phyloP scores from a whole-genome alignment of 2,888 invertebrate species.

The Orthosia cruda region DNA sequence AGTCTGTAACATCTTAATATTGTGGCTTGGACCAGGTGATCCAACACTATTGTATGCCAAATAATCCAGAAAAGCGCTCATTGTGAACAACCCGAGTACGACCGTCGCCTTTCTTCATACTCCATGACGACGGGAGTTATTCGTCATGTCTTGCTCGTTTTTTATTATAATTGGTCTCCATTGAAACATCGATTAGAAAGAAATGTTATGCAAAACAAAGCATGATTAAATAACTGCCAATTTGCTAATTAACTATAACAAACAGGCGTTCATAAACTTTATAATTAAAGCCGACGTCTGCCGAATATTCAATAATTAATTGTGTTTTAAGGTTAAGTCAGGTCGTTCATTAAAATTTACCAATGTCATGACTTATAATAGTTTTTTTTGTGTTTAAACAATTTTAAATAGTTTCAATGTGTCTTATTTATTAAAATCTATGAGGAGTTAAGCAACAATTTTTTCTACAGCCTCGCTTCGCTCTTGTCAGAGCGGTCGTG shows the following conservation, averaged over 20 bases:
- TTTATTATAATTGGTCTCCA: conserved; percentile 36
- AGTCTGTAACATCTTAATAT: background rate
- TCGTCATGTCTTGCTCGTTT: conserved; percentile 11
- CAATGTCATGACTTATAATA: background rate
- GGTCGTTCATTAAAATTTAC: background rate
- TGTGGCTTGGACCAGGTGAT: background rate
- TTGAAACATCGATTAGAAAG: conserved; percentile 23
- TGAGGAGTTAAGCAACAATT: no score
- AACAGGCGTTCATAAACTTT: conserved; percentile 24
- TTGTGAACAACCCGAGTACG: conserved; percentile 2
- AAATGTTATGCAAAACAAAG: conserved; percentile 8
- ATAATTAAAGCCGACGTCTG: conserved; percentile 4
- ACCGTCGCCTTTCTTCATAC: background rate
- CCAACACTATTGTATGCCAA: conserved; percentile 13
- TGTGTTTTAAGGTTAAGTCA: background rate
- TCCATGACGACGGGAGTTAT: background rate
- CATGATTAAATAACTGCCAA: conserved; percentile 9
- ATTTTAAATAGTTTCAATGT: background rate
- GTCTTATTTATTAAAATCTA: no score
- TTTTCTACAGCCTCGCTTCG: no score
- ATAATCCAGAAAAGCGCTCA: conserved; percentile 24
- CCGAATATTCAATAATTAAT: conserved; percentile 5
- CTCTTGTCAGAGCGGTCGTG: no score
- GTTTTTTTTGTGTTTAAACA: background rate
- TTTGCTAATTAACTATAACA: conserved; percentile 31